Conservation (phyloP, 2,797 vertebrate genomes). For the Catostomus latipinnis region DNA sequence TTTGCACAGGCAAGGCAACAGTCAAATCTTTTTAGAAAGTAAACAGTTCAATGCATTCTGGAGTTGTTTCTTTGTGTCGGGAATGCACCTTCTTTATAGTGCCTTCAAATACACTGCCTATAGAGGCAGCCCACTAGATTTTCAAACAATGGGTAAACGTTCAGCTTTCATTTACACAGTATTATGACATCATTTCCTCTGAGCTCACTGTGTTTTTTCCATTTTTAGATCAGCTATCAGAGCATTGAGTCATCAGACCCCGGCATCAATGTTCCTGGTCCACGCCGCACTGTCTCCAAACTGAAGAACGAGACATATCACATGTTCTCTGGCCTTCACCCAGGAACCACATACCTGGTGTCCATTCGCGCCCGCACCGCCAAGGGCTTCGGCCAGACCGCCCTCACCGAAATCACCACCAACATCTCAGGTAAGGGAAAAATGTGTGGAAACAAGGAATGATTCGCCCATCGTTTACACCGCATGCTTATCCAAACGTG, state of each 20-base stretch:
- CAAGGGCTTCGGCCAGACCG: constrained; percentile 94
- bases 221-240: constrained; percentile 93
- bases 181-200: neutral
- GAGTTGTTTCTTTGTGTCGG: too few relatives aligned
- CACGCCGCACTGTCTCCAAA: constrained; percentile 91
- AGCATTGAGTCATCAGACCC: constrained; percentile 95
- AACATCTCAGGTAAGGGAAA: constrained; percentile 89
- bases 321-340: constrained; percentile 93
- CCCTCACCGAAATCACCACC: constrained; percentile 94
- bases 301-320: constrained; percentile 96
- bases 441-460: neutral
- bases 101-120: too few relatives aligned
- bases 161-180: too few relatives aligned
- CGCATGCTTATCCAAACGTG: too few relatives aligned
- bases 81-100: too few relatives aligned
- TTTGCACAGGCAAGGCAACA: neutral
- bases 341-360: constrained; percentile 95
- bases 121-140: too few relatives aligned
- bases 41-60: too few relatives aligned
- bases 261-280: constrained; percentile 88
- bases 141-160: too few relatives aligned
- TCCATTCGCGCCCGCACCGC: constrained; percentile 90
- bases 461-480: too few relatives aligned
- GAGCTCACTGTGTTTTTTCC: neutral
- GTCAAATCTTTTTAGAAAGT: neutral